phyloP scores from a whole-genome alignment of 2,888 invertebrate genomes.

The Microchrysa polita region DNA sequence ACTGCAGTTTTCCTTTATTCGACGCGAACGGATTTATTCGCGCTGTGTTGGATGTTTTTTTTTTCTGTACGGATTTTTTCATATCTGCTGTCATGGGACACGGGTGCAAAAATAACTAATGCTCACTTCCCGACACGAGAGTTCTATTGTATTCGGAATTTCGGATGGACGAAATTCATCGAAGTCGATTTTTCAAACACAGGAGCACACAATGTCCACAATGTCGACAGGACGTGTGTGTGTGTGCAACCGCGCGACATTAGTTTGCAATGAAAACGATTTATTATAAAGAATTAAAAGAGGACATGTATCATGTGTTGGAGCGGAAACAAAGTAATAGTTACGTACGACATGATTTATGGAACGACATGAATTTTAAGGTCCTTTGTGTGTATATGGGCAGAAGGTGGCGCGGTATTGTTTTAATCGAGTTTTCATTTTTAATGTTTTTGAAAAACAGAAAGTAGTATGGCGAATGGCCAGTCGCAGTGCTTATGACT shows the following conservation, averaged over 20 bases:
- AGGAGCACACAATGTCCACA: no score
- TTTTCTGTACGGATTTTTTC: no score
- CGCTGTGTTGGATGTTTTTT: slow-evolving; percentile 1
- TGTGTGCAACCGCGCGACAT: background rate
- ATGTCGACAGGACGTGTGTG: background rate
- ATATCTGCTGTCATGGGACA: background rate
- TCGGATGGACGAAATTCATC: slow-evolving; percentile 4
- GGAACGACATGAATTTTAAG: no score
- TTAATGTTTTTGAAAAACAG: no score
- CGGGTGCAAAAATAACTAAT: slow-evolving; percentile 7
- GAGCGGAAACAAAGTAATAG: background rate
- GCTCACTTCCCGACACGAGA: slow-evolving; percentile 2
- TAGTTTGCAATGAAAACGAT: slow-evolving; percentile 15
- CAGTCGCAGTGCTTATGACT: no score
- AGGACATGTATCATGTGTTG: background rate
- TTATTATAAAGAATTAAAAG: slow-evolving; percentile 30
- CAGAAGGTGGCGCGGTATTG: no score
- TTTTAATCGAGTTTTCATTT: no score
- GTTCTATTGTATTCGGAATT: slow-evolving; percentile 18
- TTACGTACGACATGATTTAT: background rate
- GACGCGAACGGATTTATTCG: slow-evolving; percentile 18
- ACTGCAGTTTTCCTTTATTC: slow-evolving; percentile 34
- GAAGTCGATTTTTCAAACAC: slow-evolving; percentile 42
- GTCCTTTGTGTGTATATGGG: no score
- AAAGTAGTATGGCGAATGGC: no score